These are phyloP conservation scores for Acleris emargana DNA, from an alignment of 2,888 invertebrate species.

Conservation along the genomic window DNA sequence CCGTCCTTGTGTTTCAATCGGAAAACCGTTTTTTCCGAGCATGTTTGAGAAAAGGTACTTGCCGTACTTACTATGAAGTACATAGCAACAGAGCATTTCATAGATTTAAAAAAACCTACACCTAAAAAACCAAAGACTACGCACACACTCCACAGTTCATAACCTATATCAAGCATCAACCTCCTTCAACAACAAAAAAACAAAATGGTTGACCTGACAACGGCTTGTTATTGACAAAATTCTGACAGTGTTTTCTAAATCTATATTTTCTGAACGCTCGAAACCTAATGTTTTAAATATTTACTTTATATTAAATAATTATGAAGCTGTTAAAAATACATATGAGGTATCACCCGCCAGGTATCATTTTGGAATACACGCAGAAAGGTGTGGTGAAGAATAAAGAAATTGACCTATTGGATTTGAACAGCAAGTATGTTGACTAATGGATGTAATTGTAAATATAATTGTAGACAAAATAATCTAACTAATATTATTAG, in stretches of 20 bases:
- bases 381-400: conserved; percentile 82
- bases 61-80: too few relatives aligned
- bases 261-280: conserved; percentile 44
- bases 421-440: conserved; percentile 84
- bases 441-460: too few relatives aligned
- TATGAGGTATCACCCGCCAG: conserved; percentile 89
- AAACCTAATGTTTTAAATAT: conserved; percentile 45
- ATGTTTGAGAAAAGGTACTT: too few relatives aligned
- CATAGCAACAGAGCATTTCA: too few relatives aligned
- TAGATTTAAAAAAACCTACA: too few relatives aligned
- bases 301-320: conserved; percentile 38
- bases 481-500: too few relatives aligned
- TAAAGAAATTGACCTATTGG: conserved; percentile 86
- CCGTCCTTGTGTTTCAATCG: too few relatives aligned
- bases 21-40: too few relatives aligned
- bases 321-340: conserved; percentile 88
- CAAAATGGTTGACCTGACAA: conserved; percentile 54
- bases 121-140: too few relatives aligned
- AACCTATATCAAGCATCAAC: not conserved
- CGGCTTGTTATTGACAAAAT: conserved; percentile 68
- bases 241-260: conserved; percentile 48
- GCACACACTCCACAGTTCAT: not conserved
- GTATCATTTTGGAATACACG: conserved; percentile 86
- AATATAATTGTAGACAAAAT: too few relatives aligned
- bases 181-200: conserved; percentile 8